Evolutionary conservation across 2,113 vertebrate genomes (phyloP).

Genomic region (Rhea pennata): DNA sequence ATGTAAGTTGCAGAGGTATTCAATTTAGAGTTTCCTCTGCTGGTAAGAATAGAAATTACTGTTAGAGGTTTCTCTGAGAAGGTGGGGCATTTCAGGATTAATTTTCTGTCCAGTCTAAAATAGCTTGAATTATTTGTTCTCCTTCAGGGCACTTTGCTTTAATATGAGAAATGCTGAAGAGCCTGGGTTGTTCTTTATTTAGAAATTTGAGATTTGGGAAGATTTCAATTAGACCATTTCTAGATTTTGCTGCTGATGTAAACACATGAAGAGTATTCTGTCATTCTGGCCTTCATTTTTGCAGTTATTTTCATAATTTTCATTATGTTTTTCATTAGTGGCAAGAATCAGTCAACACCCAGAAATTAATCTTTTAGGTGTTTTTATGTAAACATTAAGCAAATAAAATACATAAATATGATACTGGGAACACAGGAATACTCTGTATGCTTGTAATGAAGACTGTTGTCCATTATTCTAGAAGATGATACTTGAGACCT

Average conservation of each 20-base stretch:
- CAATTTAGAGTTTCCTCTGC: conserved; percentile 22
- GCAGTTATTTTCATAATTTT: neutral
- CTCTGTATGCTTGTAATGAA: neutral
- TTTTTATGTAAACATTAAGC: neutral
- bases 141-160: neutral
- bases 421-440: neutral
- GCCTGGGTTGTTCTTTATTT: neutral
- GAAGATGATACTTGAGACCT: conserved; percentile 41
- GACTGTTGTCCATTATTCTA: conserved; percentile 9
- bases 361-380: neutral
- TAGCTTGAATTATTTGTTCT: conserved; percentile 1
- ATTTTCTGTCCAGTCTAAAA: conserved; percentile 16
- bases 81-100: neutral
- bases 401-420: neutral
- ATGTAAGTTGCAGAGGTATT: neutral
- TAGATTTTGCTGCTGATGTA: neutral
- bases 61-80: neutral
- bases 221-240: neutral
- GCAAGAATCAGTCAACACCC: neutral
- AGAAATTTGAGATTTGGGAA: neutral
- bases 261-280: neutral
- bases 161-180: neutral
- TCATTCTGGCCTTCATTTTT: neutral
- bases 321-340: neutral
- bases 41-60: conserved; percentile 28